phyloP scores from a whole-genome alignment of 2,797 vertebrate species.

The Microctenopoma stevenorrisi region DNA sequence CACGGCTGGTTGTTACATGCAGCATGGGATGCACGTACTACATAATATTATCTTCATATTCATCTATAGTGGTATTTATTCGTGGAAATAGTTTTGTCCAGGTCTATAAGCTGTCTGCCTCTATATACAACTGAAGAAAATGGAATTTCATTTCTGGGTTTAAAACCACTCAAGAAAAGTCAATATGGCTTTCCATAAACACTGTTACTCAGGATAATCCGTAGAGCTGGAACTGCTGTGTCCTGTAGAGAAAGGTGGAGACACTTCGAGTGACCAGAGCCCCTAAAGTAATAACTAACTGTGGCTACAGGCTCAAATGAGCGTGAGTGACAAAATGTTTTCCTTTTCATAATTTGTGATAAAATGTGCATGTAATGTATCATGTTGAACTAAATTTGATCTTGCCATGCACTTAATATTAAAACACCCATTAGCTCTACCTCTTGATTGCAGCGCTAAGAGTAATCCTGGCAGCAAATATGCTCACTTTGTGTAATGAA shows the following conservation, averaged over 20 bases:
- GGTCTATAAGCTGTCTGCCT: background rate
- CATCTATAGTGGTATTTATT: background rate
- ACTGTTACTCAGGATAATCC: background rate
- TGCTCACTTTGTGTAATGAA: slow-evolving; percentile 45
- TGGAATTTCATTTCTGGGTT: background rate
- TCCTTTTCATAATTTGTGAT: background rate
- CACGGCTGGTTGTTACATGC: background rate
- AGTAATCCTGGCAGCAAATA: slow-evolving; percentile 37
- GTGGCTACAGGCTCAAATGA: slow-evolving; percentile 4
- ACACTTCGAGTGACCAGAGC: too few species aligned
- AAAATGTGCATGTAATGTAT: slow-evolving; percentile 22
- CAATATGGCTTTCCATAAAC: background rate
- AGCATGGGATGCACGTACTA: background rate
- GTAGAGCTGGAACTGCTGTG: background rate
- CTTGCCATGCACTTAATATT: slow-evolving; percentile 23
- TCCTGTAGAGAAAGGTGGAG: background rate
- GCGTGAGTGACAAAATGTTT: background rate
- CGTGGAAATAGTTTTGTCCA: background rate
- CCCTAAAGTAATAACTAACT: background rate
- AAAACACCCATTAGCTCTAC: slow-evolving; percentile 35
- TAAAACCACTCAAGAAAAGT: background rate
- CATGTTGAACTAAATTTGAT: slow-evolving; percentile 29
- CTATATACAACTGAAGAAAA: background rate
- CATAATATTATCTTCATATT: background rate
- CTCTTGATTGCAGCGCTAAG: slow-evolving; percentile 33